phyloP scores from a whole-genome alignment of 2,888 invertebrate species.

The Euplexia lucipara region DNA sequence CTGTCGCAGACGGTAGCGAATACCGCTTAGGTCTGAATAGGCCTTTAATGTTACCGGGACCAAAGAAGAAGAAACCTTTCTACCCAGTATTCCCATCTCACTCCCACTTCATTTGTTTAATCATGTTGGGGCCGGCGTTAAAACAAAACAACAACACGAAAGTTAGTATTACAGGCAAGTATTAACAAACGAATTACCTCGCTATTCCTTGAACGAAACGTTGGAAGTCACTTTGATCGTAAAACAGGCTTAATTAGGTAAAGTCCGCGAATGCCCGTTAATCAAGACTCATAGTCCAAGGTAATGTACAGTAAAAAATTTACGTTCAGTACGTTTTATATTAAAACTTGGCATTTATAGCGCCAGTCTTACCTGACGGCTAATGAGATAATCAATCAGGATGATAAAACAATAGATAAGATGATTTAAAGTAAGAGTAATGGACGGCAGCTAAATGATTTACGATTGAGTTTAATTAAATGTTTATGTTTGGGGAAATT shows the following conservation, averaged over 20 bases:
- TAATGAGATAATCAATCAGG: conserved; percentile 48
- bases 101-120: conserved; percentile 20
- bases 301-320: conserved; percentile 57
- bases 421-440: conserved; percentile 14
- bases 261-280: conserved; percentile 53
- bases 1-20: too few relatives aligned
- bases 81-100: not conserved
- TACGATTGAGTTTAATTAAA: not conserved
- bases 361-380: conserved; percentile 22
- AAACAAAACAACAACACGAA: conserved; percentile 38
- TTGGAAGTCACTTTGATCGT: conserved; percentile 55
- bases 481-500: not conserved
- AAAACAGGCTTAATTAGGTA: conserved; percentile 61
- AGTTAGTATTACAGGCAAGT: conserved; percentile 25
- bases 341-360: conserved; percentile 62
- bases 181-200: conserved; percentile 32
- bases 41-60: too few relatives aligned
- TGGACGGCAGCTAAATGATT: not conserved
- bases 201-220: conserved; percentile 34
- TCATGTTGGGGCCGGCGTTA: conserved; percentile 1
- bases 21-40: too few relatives aligned
- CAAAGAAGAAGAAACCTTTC: too few relatives aligned
- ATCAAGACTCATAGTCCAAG: conserved; percentile 52
- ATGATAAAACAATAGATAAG: conserved; percentile 30
- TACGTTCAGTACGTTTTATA: conserved; percentile 63